A percentile compares a stretch with the other conserved stretches of the same genome.
Conservation (phyloP, 1,140 invertebrate species). For the Lasioglossum baleicum region DNA sequence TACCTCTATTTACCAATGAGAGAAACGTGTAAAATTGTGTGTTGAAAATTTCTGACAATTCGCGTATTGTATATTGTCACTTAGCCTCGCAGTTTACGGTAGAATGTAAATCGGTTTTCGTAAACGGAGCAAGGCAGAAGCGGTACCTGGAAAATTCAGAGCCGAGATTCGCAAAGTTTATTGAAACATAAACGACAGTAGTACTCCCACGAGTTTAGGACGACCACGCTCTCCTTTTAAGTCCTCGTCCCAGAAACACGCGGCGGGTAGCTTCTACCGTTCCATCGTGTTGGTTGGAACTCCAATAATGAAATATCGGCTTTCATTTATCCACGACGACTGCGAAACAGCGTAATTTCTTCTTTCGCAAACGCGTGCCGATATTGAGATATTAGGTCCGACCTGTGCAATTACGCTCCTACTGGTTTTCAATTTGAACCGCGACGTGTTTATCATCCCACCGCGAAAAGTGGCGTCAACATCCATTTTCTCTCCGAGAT, state of each 20-base stretch:
- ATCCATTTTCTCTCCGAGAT: neutral
- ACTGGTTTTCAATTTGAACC: neutral
- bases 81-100: too few relatives aligned
- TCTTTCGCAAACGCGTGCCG: neutral
- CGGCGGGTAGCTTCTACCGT: neutral
- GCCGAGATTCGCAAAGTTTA: neutral
- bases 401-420: neutral
- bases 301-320: slow-evolving; percentile 33
- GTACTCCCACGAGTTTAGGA: slow-evolving; percentile 22
- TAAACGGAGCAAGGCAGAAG: neutral
- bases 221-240: slow-evolving; percentile 28
- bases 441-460: neutral
- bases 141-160: neutral
- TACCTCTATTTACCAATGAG: neutral
- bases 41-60: neutral
- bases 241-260: slow-evolving; percentile 18
- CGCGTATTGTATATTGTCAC: neutral
- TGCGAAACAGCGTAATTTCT: neutral
- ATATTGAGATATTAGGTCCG: neutral
- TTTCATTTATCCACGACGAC: slow-evolving; percentile 20
- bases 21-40: neutral
- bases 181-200: slow-evolving; percentile 9
- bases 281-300: slow-evolving; percentile 14
- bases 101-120: neutral
- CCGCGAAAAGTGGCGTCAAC: neutral